Evolutionary conservation across 2,888 invertebrate species (phyloP), one percentile per base, ranked within the genome.

Genomic region (Protodeltote pygarga): DNA sequence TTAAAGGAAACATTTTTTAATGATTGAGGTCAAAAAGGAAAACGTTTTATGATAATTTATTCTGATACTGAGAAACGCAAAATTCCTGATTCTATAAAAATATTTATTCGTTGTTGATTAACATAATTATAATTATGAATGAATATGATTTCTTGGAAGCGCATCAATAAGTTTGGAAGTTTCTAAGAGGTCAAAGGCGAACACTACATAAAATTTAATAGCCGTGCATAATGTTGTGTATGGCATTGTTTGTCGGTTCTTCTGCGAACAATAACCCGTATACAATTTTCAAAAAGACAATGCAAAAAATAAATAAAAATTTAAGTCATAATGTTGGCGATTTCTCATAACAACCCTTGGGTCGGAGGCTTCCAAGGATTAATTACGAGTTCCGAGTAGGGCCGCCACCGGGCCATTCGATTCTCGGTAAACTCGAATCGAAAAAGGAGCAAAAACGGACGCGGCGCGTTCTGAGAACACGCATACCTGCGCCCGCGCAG

Each of bases 371-470:
- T 91, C 91, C 85, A 85, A 85, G 91, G 91, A 91, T 91, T 91
- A 91, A 92, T 91, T 92, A 92, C 84, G 88, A 82, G 89, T 92
- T 92, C 91, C 85, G 85, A 88, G 91, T 92, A 92, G 87, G 82
- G 68, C 86, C 86, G 88, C 89, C 90, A 89, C 89, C 89, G 85
- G 88, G 85, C 87, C 88, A 86, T 89, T 85, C 85, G 85, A 80
- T 92, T 92, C 91, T 89, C 69, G 77, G 91, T 92, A 91, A 86
- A 87, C 83, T 88, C 79, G 84, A 89, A 89, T 89, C 90, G 89
- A 91, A 92, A 92, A 91, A 91, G 87, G 85, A 89, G 87, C 90
- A 91, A 92, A 92, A 92, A 91, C 87, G 78, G 69, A 72, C 83
- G 80, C 79, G 79, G 80, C 81, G 73, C 75, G 81, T 92, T 92